Evolutionary conservation across 2,888 invertebrate species (phyloP).

Genomic region (Alcis repandata): DNA sequence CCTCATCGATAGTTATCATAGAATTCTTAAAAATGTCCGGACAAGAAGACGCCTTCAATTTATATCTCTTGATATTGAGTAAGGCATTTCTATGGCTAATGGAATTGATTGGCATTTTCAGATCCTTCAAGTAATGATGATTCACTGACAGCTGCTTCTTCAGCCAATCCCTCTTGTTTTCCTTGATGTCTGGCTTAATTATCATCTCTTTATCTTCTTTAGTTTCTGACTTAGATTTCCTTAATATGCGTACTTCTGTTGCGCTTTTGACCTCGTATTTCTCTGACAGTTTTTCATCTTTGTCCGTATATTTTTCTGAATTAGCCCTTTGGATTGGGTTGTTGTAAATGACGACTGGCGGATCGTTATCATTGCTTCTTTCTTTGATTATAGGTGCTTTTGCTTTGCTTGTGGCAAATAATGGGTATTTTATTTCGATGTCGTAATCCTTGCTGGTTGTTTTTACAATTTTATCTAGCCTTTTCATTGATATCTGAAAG

Average conservation of each 20-base stretch:
- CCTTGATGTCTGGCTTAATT: constrained; percentile 75
- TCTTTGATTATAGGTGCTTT: constrained; percentile 45
- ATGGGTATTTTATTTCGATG: constrained; percentile 63
- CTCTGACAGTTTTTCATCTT: constrained; percentile 53
- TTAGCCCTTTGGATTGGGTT: constrained; percentile 66
- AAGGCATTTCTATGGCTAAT: constrained; percentile 95
- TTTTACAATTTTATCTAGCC: constrained; percentile 86
- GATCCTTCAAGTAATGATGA: constrained; percentile 90
- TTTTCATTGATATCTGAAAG: constrained; percentile 88
- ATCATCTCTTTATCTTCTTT: constrained; percentile 67
- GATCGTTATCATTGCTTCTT: constrained; percentile 56
- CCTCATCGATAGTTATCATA: constrained; percentile 93
- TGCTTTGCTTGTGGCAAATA: constrained; percentile 56
- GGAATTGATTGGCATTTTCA: constrained; percentile 92
- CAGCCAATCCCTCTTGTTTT: constrained; percentile 78
- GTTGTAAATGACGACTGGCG: constrained; percentile 65
- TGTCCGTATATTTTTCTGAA: constrained; percentile 67
- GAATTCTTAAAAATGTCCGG: constrained; percentile 96
- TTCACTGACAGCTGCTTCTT: constrained; percentile 84
- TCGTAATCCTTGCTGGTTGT: constrained; percentile 60
- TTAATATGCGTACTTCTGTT: constrained; percentile 57
- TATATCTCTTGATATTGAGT: constrained; percentile 93
- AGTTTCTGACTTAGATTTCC: constrained; percentile 65
- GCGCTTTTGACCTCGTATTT: constrained; percentile 66
- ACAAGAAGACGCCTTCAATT: constrained; percentile 94